phyloP scores from a whole-genome alignment of 2,797 vertebrate species.

The Bucorvus abyssinicus region DNA sequence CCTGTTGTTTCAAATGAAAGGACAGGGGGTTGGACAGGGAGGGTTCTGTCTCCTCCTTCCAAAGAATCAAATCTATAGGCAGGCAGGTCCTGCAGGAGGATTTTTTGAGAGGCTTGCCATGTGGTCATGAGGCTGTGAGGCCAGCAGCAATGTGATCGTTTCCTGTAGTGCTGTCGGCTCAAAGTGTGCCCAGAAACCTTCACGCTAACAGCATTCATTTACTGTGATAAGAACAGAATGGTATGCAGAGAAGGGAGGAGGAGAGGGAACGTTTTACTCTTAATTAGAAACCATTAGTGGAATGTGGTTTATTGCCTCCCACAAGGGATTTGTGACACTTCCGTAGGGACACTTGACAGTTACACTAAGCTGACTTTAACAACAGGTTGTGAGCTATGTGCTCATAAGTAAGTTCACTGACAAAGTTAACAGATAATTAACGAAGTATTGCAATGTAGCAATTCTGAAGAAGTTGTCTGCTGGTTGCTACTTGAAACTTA shows the following conservation, averaged over 20 bases:
- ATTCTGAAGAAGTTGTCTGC: neutral
- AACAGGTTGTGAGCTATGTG: neutral
- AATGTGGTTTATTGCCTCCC: neutral
- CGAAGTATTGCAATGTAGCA: neutral
- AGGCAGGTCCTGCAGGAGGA: neutral
- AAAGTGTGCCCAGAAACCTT: neutral
- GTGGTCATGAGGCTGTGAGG: neutral
- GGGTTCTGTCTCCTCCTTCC: neutral
- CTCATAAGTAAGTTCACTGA: neutral
- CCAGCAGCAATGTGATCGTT: neutral
- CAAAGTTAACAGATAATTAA: neutral
- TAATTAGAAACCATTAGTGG: neutral
- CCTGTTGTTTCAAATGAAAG: neutral
- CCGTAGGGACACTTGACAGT: neutral
- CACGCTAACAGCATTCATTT: neutral
- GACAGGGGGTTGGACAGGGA: accelerated
- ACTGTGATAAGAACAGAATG: neutral
- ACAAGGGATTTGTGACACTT: neutral
- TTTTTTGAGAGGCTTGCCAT: neutral
- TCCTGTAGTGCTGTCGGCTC: neutral
- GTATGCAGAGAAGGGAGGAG: neutral
- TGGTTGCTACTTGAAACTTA: neutral
- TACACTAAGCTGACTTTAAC: neutral
- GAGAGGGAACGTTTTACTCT: neutral
- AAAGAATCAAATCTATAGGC: neutral